phyloP scores from a whole-genome alignment of 2,888 invertebrate genomes.

The Alitta virens region DNA sequence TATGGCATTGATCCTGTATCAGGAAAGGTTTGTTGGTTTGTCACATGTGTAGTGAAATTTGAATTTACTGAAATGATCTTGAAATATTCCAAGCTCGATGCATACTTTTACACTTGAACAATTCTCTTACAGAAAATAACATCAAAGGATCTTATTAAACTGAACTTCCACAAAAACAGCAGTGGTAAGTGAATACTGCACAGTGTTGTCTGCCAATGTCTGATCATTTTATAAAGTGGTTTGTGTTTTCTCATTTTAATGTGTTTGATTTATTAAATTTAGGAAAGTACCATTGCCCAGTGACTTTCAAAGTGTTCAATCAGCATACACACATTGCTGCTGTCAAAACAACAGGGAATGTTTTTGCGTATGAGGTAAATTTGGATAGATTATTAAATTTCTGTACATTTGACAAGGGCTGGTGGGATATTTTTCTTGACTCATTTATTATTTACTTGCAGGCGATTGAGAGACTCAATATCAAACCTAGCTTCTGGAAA shows the following conservation, averaged over 20 bases:
- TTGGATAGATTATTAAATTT: background rate
- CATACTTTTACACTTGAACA: too few species aligned
- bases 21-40: too few species aligned
- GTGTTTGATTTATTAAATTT: conserved; percentile 9
- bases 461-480: conserved; percentile 92
- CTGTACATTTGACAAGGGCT: too few species aligned
- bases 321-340: conserved; percentile 93
- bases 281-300: conserved; percentile 87
- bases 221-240: too few species aligned
- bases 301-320: conserved; percentile 86
- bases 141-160: conserved; percentile 75
- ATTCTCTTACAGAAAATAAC: conserved; percentile 68
- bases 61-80: too few species aligned
- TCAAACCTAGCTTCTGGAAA: conserved; percentile 88
- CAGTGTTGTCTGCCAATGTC: too few species aligned
- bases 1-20: conserved; percentile 92
- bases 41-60: too few species aligned
- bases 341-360: conserved; percentile 88
- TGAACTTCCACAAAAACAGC: conserved; percentile 84
- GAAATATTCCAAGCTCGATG: too few species aligned
- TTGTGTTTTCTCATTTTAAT: background rate
- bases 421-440: too few species aligned
- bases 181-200: conserved; percentile 60
- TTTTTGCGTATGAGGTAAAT: conserved; percentile 79
- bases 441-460: conserved; percentile 33